These are phyloP conservation scores for Silvanus unidentatus DNA, from an alignment of 2,888 invertebrate species.

Conservation along the genomic window DNA sequence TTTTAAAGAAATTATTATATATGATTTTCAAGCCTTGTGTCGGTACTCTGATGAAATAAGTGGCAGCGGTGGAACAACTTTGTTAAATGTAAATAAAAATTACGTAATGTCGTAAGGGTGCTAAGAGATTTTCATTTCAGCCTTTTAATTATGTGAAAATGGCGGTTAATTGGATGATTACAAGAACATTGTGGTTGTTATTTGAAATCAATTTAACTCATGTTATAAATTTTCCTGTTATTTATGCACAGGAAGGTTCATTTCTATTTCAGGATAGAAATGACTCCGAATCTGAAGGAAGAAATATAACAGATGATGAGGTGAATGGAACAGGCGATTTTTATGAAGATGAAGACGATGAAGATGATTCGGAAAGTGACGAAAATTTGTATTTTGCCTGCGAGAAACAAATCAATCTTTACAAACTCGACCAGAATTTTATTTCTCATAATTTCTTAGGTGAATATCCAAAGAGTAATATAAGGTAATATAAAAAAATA, in stretches of 20 bases:
- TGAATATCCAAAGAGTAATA: constrained; percentile 17
- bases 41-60: constrained; percentile 40
- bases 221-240: background rate
- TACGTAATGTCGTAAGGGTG: constrained; percentile 7
- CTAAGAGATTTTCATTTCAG: constrained; percentile 31
- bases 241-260: background rate
- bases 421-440: constrained; percentile 28
- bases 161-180: constrained; percentile 46
- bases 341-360: constrained; percentile 39
- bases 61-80: constrained; percentile 33
- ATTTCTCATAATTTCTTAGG: constrained; percentile 24
- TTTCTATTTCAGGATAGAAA: background rate
- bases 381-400: constrained; percentile 38
- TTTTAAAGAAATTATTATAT: constrained; percentile 70
- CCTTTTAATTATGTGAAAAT: constrained; percentile 42
- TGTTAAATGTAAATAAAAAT: constrained; percentile 35
- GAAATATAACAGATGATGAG: constrained; percentile 3
- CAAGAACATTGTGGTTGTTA: constrained; percentile 28
- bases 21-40: constrained; percentile 82
- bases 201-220: background rate
- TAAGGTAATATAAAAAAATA: constrained; percentile 13
- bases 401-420: constrained; percentile 34
- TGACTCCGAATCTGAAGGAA: background rate
- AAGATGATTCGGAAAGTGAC: constrained; percentile 44
- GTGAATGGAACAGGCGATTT: constrained; percentile 7